Conservation (phyloP, 2,113 vertebrate species). For the Columba livia region DNA sequence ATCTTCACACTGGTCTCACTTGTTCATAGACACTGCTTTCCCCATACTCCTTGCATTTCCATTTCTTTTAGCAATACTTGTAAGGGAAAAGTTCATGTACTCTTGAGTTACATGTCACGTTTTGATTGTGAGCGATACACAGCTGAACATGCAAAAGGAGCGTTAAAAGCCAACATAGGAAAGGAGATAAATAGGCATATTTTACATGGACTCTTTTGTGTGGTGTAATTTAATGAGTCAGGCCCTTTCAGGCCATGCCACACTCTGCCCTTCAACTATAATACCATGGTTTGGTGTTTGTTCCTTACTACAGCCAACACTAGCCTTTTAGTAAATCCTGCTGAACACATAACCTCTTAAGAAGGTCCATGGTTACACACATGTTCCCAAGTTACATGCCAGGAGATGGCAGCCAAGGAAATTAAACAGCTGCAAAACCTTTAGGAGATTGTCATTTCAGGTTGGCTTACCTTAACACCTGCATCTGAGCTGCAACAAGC, state of each 20-base stretch:
- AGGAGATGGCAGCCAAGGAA: neutral
- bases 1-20: neutral
- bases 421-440: neutral
- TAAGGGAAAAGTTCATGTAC: neutral
- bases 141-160: neutral
- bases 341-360: neutral
- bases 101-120: neutral
- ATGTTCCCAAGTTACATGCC: neutral
- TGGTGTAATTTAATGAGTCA: neutral
- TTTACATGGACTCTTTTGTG: neutral
- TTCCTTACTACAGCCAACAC: neutral
- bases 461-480: neutral
- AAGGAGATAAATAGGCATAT: neutral
- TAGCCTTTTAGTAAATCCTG: neutral
- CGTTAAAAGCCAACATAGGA: neutral
- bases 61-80: neutral
- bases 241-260: neutral
- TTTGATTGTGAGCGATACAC: fast-evolving
- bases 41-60: neutral
- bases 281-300: neutral
- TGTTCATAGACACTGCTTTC: neutral
- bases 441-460: neutral
- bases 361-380: neutral
- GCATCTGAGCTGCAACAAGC: neutral
- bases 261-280: neutral